Conservation (phyloP, 2,888 invertebrate genomes). For the Nemoura dubitans region DNA sequence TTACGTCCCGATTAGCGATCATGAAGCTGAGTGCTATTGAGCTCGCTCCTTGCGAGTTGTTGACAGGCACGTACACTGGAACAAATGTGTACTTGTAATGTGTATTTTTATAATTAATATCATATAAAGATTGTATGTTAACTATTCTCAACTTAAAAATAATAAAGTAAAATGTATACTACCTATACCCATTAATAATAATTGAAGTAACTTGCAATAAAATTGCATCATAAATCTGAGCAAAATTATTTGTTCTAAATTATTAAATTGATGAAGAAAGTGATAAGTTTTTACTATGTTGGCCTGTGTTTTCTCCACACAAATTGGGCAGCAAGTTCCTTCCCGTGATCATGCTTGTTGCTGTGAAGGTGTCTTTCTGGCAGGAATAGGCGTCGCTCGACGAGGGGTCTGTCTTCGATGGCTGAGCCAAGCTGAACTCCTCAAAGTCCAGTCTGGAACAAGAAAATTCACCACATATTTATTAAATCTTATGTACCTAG, state of each 20-base stretch:
- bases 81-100: background rate
- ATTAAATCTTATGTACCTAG: no score
- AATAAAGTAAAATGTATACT: background rate
- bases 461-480: background rate
- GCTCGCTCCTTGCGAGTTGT: background rate
- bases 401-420: conserved; percentile 56
- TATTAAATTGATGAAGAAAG: no score
- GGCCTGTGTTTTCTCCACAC: conserved; percentile 71
- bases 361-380: conserved; percentile 26
- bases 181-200: background rate
- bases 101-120: conserved; percentile 1
- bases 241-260: no score
- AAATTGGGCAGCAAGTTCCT: conserved; percentile 64
- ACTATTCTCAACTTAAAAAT: background rate
- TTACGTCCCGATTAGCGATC: conserved; percentile 5
- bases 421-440: conserved; percentile 65
- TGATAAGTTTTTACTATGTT: conserved; percentile 64
- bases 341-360: conserved; percentile 62
- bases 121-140: background rate
- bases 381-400: background rate
- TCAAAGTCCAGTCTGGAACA: conserved; percentile 65
- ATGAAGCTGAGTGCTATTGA: conserved; percentile 17
- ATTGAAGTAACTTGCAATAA: background rate
- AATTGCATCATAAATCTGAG: no score
- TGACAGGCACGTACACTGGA: conserved; percentile 36